Base-by-base conservation (phyloP, 2,113 vertebrate species). In the Paedocypris sp. region DNA sequence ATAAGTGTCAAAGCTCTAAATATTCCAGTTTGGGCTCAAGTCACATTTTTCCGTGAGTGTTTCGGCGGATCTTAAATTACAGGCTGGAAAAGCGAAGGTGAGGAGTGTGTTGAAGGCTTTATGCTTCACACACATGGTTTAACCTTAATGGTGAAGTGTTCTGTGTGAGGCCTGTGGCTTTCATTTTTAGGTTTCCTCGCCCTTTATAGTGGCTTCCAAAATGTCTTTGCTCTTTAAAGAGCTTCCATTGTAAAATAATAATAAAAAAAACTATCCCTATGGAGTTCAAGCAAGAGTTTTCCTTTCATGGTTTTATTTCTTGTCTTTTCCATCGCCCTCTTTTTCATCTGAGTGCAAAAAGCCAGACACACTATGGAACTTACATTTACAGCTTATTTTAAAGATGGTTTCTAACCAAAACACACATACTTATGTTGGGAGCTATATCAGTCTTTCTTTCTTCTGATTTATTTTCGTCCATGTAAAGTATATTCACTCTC, bases 401-500 rank as follows among this genome's bases (percentile, higher is more conserved):
- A 81, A 77, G 58, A 79, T 63, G 79, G 80, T 86, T 85, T 79
- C 77, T 85, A 75, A 86, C 84, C 82, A 82, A 79, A 83, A 84
- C 80, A 83, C 83, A 85, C 80, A 85, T 79, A 76, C 83, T 83
- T 75, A 79, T 82, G 80, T 83, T 84, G 85, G 68, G 74, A 76
- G 72, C 85, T 86, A 84, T 83, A 85, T 81, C 73, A 74, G 82
- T 83, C 78, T 45, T 65, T 70, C 62, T 81, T 71, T 58, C 49
- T 79, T 78, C 73, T 73, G 75, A 67, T 66, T 63, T 67, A 64
- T 68, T 22, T 29, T 19, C 60, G 71, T 74, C 64, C 51, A 54
- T 73, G n/a, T n/a, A n/a, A n/a, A n/a, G n/a, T n/a, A n/a, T n/a
- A n/a, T 66, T 69, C 56, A 15, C 45, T 63, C 53, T 52, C 62